Conservation (phyloP, 2,113 vertebrate species). For the Onychorhynchus coronatus region DNA sequence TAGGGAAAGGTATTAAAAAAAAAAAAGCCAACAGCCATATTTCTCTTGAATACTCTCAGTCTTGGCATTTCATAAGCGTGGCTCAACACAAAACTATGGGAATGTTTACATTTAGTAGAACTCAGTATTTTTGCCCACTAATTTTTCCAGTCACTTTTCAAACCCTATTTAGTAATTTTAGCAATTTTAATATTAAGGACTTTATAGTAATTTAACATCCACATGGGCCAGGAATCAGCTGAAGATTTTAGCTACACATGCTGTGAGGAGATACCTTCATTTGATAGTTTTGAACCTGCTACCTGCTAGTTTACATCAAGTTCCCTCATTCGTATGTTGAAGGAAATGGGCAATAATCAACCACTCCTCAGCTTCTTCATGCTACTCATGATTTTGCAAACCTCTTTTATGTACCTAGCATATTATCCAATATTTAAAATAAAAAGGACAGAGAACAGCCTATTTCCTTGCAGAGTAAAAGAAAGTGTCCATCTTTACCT, state of each 20-base stretch:
- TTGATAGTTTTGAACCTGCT: neutral
- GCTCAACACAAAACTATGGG: neutral
- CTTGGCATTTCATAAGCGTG: neutral
- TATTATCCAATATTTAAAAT: neutral
- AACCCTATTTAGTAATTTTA: neutral
- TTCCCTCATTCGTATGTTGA: neutral
- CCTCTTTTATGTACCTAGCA: neutral
- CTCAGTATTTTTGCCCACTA: neutral
- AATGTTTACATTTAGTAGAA: neutral
- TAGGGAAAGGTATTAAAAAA: neutral
- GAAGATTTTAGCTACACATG: neutral
- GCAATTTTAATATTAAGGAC: neutral
- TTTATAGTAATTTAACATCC: neutral
- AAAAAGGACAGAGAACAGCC: neutral
- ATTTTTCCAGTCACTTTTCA: neutral
- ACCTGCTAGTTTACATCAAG: neutral
- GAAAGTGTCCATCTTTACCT: constrained; percentile 54
- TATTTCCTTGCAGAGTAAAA: neutral
- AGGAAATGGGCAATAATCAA: neutral
- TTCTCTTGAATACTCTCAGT: neutral
- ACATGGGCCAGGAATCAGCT: neutral
- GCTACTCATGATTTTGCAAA: neutral
- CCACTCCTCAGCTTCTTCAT: neutral
- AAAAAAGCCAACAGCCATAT: neutral
- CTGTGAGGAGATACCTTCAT: neutral